Evolutionary conservation across 2,888 invertebrate genomes (phyloP).

Genomic region (Pandemis corylana): DNA sequence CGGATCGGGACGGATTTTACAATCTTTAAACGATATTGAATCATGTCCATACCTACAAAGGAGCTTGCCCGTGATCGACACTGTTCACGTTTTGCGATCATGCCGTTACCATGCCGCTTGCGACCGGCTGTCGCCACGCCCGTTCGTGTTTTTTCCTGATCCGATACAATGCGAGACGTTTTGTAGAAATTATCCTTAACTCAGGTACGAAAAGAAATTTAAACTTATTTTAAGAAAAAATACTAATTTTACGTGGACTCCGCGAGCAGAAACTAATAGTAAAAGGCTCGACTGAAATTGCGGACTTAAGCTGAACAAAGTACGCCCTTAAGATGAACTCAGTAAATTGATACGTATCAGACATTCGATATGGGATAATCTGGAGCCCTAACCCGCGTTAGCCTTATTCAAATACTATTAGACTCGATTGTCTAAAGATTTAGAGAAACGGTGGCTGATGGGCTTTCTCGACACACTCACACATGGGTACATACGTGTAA

Average conservation of each 20-base stretch:
- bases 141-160: too few species aligned
- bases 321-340: constrained; percentile 3
- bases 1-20: too few species aligned
- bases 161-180: too few species aligned
- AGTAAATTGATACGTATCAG: constrained; percentile 21
- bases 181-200: too few species aligned
- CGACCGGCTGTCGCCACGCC: too few species aligned
- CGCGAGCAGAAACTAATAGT: background rate
- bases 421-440: constrained; percentile 16
- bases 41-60: too few species aligned
- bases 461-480: background rate
- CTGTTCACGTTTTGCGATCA: too few species aligned
- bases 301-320: background rate
- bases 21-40: too few species aligned
- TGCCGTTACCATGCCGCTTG: too few species aligned
- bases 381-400: constrained; percentile 6
- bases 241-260: background rate
- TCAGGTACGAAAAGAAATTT: too few species aligned
- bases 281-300: background rate
- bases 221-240: too few species aligned
- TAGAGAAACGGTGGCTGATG: background rate
- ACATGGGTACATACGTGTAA: background rate
- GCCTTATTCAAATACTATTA: constrained; percentile 36
- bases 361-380: constrained; percentile 38
- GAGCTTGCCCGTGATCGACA: too few species aligned